Evolutionary conservation across 1,140 invertebrate genomes (phyloP).

Genomic region (Tribolium castaneum): DNA sequence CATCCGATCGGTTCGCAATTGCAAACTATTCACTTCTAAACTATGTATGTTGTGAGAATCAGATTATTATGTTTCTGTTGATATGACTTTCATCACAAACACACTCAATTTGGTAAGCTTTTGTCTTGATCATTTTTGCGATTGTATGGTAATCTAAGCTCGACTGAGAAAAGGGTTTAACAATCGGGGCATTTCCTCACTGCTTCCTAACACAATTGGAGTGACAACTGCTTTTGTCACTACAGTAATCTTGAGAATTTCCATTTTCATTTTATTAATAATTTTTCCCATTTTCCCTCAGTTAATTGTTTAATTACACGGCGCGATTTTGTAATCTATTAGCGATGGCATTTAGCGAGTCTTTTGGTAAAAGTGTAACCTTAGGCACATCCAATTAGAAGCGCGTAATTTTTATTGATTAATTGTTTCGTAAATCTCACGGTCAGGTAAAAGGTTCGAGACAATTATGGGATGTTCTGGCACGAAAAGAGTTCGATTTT

Average conservation of each 20-base stretch:
- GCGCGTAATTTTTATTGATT: slow-evolving; percentile 12
- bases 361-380: slow-evolving; percentile 2
- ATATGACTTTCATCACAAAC: slow-evolving; percentile 26
- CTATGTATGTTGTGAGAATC: slow-evolving; percentile 35
- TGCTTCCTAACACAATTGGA: not conserved
- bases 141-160: slow-evolving; percentile 12
- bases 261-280: too few relatives aligned
- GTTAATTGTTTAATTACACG: not conserved
- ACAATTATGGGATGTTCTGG: not conserved
- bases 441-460: slow-evolving; percentile 8
- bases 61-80: slow-evolving; percentile 21
- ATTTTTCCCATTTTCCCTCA: too few relatives aligned
- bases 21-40: slow-evolving; percentile 30
- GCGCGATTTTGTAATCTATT: not conserved
- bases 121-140: not conserved
- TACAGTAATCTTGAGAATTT: too few relatives aligned
- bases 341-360: not conserved
- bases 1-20: slow-evolving; percentile 17
- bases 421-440: slow-evolving; percentile 32
- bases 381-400: slow-evolving; percentile 13
- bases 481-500: slow-evolving; percentile 1
- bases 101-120: slow-evolving; percentile 17
- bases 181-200: not conserved
- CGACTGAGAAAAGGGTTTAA: not conserved
- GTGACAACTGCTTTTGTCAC: too few relatives aligned